Percentiles rank a stretch among this genome's conserved stretches.
Evolutionary conservation across 2,888 invertebrate species (phyloP).

Genomic region (Tetragonisca angustula): DNA sequence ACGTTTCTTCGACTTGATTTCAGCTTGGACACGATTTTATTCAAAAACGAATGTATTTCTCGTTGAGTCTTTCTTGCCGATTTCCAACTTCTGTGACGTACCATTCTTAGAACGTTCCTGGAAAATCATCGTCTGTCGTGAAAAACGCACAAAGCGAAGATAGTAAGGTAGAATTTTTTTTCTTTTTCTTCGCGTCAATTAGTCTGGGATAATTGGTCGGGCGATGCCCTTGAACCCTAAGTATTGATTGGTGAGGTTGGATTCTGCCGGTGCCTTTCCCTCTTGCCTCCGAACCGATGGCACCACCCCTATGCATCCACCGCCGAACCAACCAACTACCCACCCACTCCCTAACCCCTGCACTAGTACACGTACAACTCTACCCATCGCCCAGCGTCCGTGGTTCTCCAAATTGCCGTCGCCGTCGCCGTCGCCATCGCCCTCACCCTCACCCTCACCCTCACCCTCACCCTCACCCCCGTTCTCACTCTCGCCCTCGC

Average conservation of each 20-base stretch:
- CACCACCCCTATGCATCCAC: constrained; percentile 74
- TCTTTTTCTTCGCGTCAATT: constrained; percentile 77
- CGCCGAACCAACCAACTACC: constrained; percentile 70
- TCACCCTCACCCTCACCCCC: too few species aligned
- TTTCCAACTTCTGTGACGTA: background rate
- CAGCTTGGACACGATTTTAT: background rate
- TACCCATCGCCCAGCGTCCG: constrained; percentile 57
- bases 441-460: background rate
- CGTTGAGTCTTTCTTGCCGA: background rate
- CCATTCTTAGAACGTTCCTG: background rate
- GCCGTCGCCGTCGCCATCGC: background rate
- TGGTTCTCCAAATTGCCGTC: constrained; percentile 68
- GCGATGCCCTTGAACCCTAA: constrained; percentile 84
- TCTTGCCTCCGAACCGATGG: constrained; percentile 75
- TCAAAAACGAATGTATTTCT: background rate
- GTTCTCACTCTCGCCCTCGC: accelerated
- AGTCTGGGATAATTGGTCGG: constrained; percentile 83
- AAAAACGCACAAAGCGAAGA: constrained; percentile 41
- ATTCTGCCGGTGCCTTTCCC: constrained; percentile 79
- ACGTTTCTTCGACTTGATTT: background rate
- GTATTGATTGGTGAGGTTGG: constrained; percentile 83
- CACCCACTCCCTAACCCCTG: constrained; percentile 60
- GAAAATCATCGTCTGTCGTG: background rate
- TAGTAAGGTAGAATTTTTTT: constrained; percentile 62
- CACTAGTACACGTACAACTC: constrained; percentile 54